phyloP scores from a whole-genome alignment of 2,888 invertebrate species.

The Acanthosepion lycidas region DNA sequence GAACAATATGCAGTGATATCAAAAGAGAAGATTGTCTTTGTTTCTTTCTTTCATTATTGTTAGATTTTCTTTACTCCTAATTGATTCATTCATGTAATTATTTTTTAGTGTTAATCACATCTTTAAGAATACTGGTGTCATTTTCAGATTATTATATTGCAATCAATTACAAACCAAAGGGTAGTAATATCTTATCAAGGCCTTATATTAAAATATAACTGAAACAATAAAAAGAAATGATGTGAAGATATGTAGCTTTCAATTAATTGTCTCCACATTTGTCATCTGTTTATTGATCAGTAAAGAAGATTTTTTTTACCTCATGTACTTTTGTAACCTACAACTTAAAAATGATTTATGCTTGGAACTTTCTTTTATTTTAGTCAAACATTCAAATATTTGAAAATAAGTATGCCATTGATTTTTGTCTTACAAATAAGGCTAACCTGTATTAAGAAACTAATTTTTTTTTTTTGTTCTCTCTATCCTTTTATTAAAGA shows the following conservation, averaged over 20 bases:
- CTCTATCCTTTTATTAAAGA: too few relatives aligned
- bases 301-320: too few relatives aligned
- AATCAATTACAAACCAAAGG: background rate
- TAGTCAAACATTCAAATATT: too few relatives aligned
- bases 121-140: background rate
- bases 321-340: too few relatives aligned
- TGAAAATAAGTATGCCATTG: too few relatives aligned
- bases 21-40: background rate
- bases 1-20: constrained; percentile 15
- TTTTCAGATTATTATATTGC: background rate
- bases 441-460: too few relatives aligned
- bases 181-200: background rate
- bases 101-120: background rate
- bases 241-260: background rate
- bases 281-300: background rate
- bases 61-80: background rate
- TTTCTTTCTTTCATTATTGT: constrained; percentile 4
- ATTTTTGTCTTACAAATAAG: too few relatives aligned
- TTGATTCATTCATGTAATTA: background rate
- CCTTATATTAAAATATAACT: background rate
- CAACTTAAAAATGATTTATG: too few relatives aligned
- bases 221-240: background rate
- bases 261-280: background rate
- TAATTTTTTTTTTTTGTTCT: too few relatives aligned
- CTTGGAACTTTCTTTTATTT: too few relatives aligned